These are phyloP conservation scores for Aplysia californica DNA, from an alignment of 1,140 invertebrate species.

Conservation along the genomic window DNA sequence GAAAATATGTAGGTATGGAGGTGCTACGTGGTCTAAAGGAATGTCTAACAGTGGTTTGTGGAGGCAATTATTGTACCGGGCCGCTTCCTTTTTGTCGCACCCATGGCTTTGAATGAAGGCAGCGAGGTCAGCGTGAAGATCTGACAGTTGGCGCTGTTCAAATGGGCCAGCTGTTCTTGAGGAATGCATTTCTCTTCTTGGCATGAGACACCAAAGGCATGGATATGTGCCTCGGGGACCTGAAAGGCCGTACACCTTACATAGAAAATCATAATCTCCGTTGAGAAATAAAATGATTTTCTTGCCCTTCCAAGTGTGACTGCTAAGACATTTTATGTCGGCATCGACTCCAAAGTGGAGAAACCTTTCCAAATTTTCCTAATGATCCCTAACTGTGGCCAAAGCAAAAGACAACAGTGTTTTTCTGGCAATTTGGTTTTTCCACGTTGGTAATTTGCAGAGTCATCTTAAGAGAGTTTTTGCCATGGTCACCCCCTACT, in stretches of 20 bases:
- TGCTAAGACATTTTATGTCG: not conserved
- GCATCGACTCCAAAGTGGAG: not conserved
- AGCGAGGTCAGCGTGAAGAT: not conserved
- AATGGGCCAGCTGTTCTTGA: not conserved
- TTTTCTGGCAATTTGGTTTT: conserved; percentile 4
- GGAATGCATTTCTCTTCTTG: not conserved
- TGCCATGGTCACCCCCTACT: conserved; percentile 19
- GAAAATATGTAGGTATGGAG: conserved; percentile 25
- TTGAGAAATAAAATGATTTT: not conserved
- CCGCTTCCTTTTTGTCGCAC: not conserved
- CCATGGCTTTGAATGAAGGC: not conserved
- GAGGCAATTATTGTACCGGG: conserved; percentile 15
- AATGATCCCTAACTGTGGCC: not conserved
- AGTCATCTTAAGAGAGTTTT: conserved; percentile 4
- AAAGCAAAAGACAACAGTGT: conserved; percentile 6
- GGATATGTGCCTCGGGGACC: not conserved
- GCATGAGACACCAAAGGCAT: not conserved
- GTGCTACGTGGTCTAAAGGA: not conserved
- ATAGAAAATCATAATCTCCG: conserved; percentile 19
- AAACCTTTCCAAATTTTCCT: conserved; percentile 1
- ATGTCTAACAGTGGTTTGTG: conserved; percentile 1
- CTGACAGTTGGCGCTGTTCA: not conserved
- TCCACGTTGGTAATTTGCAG: conserved; percentile 9
- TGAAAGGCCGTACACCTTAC: conserved; percentile 14
- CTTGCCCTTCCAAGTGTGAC: conserved; percentile 3